Evolutionary conservation across 2,113 vertebrate species (phyloP), one percentile per base, ranked within the genome.

Genomic region (Dicaeum eximium): DNA sequence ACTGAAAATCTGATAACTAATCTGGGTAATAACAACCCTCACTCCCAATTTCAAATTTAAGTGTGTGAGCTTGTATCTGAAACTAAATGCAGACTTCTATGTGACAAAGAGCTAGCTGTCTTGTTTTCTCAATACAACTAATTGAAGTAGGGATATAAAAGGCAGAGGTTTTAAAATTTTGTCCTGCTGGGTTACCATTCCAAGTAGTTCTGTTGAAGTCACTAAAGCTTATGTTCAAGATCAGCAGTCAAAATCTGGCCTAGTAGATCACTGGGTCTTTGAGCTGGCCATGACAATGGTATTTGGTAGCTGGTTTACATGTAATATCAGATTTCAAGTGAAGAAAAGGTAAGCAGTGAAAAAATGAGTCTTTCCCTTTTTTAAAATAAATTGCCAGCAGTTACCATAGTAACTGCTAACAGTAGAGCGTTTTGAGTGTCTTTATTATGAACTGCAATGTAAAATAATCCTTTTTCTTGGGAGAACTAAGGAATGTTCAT

Each of bases 381-480:
- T 90, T 53, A 58, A 97, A 97, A 96, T 51, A 96, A 97, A 92
- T 81, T 82, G 40, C 72, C 80, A 75, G 44, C n/a, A 66, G 97
- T 98, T 98, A 79, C 97, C 89, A 97, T 97, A 95, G 97, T 83
- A 97, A 97, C 96, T 92, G 48, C 64, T 86, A 93, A 95, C 77
- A 96, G 94, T 61, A 77, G 75, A 95, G 65, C 47, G 30, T 96
- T 97, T 97, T 74, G 42, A 35, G 93, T 95, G 87, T 92, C 92
- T 93, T 96, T 97, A 94, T 95, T 93, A 88, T 42, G 51, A 94
- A 96, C 37, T 37, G 86, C 54, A 82, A 95, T 95, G 95, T 81
- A 88, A 97, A 97, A 96, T 87, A 92, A 60, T 93, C 90, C 94
- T 50, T 95, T 96, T 97, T 95, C 92, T 96, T 94, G 86, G 81